Percentiles rank a stretch among this genome's conserved stretches.
These are phyloP conservation scores for Laterallus jamaicensis DNA, from an alignment of 2,113 vertebrate species.

Conservation along the genomic window DNA sequence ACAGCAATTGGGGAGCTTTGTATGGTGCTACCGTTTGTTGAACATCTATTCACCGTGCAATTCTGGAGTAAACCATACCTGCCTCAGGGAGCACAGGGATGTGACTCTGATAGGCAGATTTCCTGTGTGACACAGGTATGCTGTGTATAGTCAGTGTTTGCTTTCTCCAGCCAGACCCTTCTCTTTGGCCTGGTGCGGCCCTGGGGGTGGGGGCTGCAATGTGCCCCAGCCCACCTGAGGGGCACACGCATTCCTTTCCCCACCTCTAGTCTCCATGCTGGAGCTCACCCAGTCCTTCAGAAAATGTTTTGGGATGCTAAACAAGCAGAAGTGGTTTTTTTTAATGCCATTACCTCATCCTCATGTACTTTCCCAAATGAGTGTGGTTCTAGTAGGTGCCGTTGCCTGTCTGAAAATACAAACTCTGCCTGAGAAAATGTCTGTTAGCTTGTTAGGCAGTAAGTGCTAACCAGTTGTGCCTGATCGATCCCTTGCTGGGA, in stretches of 20 bases:
- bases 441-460: not conserved
- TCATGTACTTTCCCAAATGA: not conserved
- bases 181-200: not conserved
- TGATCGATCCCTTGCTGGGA: not conserved
- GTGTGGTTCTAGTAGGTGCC: not conserved
- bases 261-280: not conserved
- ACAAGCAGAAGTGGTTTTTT: not conserved
- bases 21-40: not conserved
- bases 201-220: not conserved
- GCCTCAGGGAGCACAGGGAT: not conserved
- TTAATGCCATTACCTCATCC: not conserved
- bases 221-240: not conserved
- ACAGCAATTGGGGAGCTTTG: not conserved
- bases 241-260: not conserved
- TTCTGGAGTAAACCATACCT: not conserved
- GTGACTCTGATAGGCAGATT: not conserved
- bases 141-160: not conserved
- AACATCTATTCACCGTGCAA: accelerated
- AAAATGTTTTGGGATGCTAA: not conserved
- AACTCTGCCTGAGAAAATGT: not conserved
- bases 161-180: not conserved
- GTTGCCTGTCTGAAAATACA: not conserved
- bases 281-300: not conserved
- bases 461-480: not conserved
- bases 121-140: not conserved